Evolutionary conservation across 2,113 vertebrate genomes (phyloP).

Genomic region (Etia nguti): DNA sequence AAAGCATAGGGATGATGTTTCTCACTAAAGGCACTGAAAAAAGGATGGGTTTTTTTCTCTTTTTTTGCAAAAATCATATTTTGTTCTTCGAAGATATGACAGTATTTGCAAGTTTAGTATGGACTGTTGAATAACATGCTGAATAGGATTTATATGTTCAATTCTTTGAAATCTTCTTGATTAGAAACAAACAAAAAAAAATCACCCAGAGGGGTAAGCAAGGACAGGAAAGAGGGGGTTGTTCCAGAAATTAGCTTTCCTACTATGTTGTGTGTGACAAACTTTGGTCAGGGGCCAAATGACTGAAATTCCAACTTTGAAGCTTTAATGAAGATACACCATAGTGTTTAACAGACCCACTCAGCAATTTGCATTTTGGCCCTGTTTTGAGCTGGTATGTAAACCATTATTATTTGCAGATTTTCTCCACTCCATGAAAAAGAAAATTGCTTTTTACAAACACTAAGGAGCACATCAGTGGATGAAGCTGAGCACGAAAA

Average conservation of each 20-base stretch:
- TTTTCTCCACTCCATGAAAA: conserved; percentile 58
- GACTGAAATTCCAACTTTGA: conserved; percentile 71
- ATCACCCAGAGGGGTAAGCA: not conserved
- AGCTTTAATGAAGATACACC: conserved; percentile 70
- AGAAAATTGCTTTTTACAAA: conserved; percentile 66
- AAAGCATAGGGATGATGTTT: not conserved
- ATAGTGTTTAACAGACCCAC: conserved; percentile 69
- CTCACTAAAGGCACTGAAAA: not conserved
- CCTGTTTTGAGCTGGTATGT: conserved; percentile 58
- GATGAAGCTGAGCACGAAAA: conserved; percentile 66
- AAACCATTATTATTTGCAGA: conserved; percentile 74
- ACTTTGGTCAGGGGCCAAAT: conserved; percentile 55
- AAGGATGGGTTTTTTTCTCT: not conserved
- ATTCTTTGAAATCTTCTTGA: not conserved
- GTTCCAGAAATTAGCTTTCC: conserved; percentile 25
- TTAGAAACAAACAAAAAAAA: not conserved
- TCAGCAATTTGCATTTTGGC: conserved; percentile 67
- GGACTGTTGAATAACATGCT: not conserved
- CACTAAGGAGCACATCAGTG: conserved; percentile 66
- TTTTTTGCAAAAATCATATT: not conserved
- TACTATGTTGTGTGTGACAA: conserved; percentile 44
- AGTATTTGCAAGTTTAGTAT: not conserved
- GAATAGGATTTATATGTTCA: conserved; percentile 11
- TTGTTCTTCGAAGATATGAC: not conserved
- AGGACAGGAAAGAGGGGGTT: conserved; percentile 8